Evolutionary conservation across 2,888 invertebrate species (phyloP), one percentile per base, ranked within the genome.

Genomic region (Macrostomum cliftonense): DNA sequence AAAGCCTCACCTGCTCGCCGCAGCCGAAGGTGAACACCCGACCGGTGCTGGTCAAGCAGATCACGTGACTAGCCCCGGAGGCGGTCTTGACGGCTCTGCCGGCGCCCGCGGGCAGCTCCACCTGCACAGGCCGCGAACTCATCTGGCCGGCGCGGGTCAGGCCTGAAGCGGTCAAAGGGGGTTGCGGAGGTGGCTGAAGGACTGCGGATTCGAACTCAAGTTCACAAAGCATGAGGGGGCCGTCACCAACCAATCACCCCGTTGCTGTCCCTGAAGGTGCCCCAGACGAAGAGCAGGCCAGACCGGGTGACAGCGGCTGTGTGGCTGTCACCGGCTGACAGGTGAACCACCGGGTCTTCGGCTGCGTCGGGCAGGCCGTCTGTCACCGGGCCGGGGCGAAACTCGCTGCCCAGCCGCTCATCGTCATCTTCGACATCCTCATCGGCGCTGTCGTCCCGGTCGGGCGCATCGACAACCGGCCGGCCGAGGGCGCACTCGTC

Each of bases 401-500:
- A 28, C 28, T 28, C 28, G 28, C 28, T 28, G 28, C 28, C 28
- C n/a, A n/a, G n/a, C n/a, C n/a, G n/a, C 9, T 28, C 28, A 28
- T 28, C 28, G 28, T 28, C 28, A 9, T 4, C 28, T 4, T 88
- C 87, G 39, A 69, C 69, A 0, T 86, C 87, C 44, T 78, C 78
- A 1, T 4, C 4, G 9, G 9, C 28, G 28, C 28, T 28, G 28
- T 28, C 28, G 28, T 28, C 28, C 28, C 28, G 4, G 4, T 28
- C 28, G 28, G 28, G 28, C 28, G 28, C 28, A 9, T 70, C 70
- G 12, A 77, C 71, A 0, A 86, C 85, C 14, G 78, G 73, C 2
- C 93, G 76, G 0, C 95, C 95, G 0, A 95, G 73, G 0, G 89
- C 89, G 0, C 86, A 86, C 65, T 97, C 95, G 68, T 97, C 95